These are phyloP conservation scores for Harmothoe impar DNA, from an alignment of 2,888 invertebrate species.

Conservation along the genomic window DNA sequence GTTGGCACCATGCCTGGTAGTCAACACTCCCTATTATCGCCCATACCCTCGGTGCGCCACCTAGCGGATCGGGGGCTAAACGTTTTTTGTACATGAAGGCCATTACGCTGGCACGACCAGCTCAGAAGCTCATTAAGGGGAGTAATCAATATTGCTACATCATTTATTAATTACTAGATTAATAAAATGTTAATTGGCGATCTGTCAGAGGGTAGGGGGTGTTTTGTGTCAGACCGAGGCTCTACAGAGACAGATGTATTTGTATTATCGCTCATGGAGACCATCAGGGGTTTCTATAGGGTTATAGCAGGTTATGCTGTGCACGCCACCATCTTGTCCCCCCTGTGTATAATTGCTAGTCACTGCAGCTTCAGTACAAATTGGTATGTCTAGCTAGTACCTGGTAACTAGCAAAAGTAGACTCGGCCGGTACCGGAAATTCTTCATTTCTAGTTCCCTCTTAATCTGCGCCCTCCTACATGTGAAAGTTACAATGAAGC, in stretches of 20 bases:
- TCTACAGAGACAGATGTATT: conserved; percentile 1
- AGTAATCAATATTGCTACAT: conserved; percentile 42
- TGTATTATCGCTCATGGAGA: neutral
- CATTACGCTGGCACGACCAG: conserved; percentile 1
- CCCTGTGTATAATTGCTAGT: no score
- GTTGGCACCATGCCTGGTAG: no score
- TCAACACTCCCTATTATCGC: neutral
- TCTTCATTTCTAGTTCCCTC: no score
- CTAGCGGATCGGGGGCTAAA: conserved; percentile 2
- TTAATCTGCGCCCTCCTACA: no score
- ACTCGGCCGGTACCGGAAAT: no score
- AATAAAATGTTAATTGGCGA: conserved; percentile 19
- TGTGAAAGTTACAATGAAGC: no score
- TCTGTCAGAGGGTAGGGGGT: neutral
- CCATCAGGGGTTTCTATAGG: neutral
- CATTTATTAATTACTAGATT: conserved; percentile 42
- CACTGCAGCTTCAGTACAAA: no score
- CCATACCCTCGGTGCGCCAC: neutral
- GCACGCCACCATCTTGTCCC: no score
- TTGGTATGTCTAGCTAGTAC: no score
- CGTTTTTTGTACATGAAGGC: neutral
- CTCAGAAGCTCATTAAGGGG: conserved; percentile 10
- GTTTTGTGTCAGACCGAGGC: neutral
- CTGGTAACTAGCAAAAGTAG: no score
- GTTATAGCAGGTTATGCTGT: no score